Percentiles rank a stretch among this genome's conserved stretches.
Conservation (phyloP, 2,113 vertebrate species). For the Limanda limanda region DNA sequence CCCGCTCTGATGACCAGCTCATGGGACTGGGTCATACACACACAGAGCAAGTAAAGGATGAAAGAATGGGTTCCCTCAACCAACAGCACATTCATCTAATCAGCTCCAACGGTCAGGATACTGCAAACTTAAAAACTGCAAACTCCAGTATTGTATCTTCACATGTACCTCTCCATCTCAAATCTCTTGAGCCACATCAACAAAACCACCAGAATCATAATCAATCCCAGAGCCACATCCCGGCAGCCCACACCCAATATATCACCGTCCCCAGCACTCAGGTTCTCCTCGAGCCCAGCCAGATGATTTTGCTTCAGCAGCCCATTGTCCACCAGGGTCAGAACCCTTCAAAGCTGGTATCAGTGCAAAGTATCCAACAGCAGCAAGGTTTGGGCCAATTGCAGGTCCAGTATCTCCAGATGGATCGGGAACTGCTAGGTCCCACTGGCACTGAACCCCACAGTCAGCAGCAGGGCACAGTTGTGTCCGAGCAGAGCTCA, state of each 20-base stretch:
- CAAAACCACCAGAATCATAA: conserved; percentile 86
- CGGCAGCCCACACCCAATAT: conserved; percentile 86
- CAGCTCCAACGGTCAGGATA: conserved; percentile 78
- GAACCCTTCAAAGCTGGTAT: conserved; percentile 83
- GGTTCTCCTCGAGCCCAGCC: conserved; percentile 89
- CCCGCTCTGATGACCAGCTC: conserved; percentile 90
- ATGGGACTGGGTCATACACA: conserved; percentile 85
- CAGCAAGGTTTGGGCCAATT: conserved; percentile 55
- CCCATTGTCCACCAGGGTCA: conserved; percentile 86
- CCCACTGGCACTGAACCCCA: conserved; percentile 83
- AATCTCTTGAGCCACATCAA: conserved; percentile 85
- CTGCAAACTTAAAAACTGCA: conserved; percentile 85
- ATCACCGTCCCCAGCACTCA: conserved; percentile 89
- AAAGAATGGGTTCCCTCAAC: conserved; percentile 83
- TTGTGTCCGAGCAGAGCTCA: conserved; percentile 84
- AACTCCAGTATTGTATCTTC: conserved; percentile 84
- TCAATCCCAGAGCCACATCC: conserved; percentile 79
- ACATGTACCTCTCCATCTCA: conserved; percentile 86
- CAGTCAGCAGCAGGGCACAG: conserved; percentile 84
- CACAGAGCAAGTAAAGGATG: conserved; percentile 86
- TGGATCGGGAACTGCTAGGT: conserved; percentile 89
- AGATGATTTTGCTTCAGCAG: conserved; percentile 92
- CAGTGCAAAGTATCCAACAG: conserved; percentile 84
- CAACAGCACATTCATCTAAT: conserved; percentile 86
- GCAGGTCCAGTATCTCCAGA: conserved; percentile 89